Evolutionary conservation across 2,888 invertebrate species (phyloP), one percentile per base, ranked within the genome.

Genomic region (Disparrhopalites patrizii): DNA sequence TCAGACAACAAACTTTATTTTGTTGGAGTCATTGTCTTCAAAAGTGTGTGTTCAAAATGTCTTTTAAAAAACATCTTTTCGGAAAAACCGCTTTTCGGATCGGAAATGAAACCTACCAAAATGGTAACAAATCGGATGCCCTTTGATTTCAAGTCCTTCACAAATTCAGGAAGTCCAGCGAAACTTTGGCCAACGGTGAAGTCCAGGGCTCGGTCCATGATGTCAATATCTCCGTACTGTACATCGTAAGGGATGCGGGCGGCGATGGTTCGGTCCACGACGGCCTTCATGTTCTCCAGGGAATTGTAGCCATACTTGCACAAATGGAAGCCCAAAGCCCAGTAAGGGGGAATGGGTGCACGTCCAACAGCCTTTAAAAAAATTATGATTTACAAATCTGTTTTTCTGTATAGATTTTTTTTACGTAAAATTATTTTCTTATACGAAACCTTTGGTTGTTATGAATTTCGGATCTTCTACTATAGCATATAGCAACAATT

Each of bases 271-370:
- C 85, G 80, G 70, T 85, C 82, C 85, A 87, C 86, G 0, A 88
- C 85, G 66, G 81, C 80, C 71, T 80, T 82, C 0, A 89, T 89
- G 8, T 82, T 81, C 64, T 87, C 85, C 67, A 89, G 77, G 28
- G 83, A 83, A 61, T 84, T 83, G 77, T 90, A 89, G 15, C 87
- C 86, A 77, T 79, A 86, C 18, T 68, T 85, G 83, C 91, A 90
- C 33, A 93, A 81, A 80, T 94, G 93, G 79, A 92, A 93, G 1
- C 93, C 94, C 0, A 94, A 83, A 0, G 87, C 82, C 93, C 93
- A 94, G 78, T 89, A 91, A 0, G 93, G 91, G 1, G 93, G 93
- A 83, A 93, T 83, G 77, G 84, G 84, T 0, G 92, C 90, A 64
- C 84, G 81, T 0, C 92, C 92, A 5, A 93, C 83, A 10, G 73